These are phyloP conservation scores for Meghimatium bilineatum DNA, from an alignment of 2,888 invertebrate species.

Conservation along the genomic window DNA sequence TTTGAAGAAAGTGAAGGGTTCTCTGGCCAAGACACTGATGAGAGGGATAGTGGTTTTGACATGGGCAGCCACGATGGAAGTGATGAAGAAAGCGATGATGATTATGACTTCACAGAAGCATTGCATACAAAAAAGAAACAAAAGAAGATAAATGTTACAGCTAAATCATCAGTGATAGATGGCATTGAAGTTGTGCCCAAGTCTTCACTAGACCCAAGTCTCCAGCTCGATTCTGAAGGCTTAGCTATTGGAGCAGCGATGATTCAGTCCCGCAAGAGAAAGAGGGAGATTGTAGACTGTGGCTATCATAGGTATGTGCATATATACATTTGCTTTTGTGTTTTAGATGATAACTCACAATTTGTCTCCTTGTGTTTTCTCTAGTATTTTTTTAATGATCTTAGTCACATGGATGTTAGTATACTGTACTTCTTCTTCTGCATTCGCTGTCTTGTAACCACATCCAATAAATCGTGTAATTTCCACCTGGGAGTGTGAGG, in stretches of 20 bases:
- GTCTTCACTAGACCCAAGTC: constrained; percentile 27
- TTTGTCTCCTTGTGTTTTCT: too few relatives aligned
- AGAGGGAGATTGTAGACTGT: constrained; percentile 91
- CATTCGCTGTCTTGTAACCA: too few relatives aligned
- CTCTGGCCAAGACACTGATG: constrained; percentile 44
- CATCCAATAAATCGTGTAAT: too few relatives aligned
- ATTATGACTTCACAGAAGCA: constrained; percentile 49
- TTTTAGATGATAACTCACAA: too few relatives aligned
- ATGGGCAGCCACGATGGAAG: constrained; percentile 55
- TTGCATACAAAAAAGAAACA: constrained; percentile 67
- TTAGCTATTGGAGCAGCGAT: constrained; percentile 94
- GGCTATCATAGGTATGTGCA: constrained; percentile 87
- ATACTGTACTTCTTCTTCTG: too few relatives aligned
- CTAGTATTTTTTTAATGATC: too few relatives aligned
- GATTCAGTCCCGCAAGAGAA: constrained; percentile 91
- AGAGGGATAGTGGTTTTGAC: constrained; percentile 32
- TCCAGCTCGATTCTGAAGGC: constrained; percentile 83
- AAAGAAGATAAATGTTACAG: constrained; percentile 31
- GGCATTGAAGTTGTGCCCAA: constrained; percentile 49
- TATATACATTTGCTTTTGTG: background rate
- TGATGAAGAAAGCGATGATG: constrained; percentile 58
- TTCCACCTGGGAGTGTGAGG: too few relatives aligned
- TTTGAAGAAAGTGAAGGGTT: background rate
- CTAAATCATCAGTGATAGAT: constrained; percentile 6
- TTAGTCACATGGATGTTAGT: too few relatives aligned